Conservation (phyloP, 2,797 vertebrate genomes). For the Onychomys leucogaster region DNA sequence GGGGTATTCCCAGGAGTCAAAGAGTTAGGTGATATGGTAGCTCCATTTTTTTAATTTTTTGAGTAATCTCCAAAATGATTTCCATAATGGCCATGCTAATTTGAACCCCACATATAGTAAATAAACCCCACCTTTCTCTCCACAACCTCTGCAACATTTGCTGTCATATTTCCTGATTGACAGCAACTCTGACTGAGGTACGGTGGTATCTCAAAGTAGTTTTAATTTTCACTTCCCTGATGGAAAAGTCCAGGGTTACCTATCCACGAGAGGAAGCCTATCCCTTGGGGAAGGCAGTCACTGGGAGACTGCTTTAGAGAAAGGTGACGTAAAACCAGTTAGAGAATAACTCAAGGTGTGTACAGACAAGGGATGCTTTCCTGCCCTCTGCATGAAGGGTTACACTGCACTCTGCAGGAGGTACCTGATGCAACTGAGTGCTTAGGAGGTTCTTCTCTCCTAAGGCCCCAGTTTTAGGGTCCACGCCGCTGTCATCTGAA, state of each 20-base stretch:
- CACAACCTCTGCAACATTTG: neutral
- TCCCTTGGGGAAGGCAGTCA: neutral
- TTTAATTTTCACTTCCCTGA: neutral
- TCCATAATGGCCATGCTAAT: neutral
- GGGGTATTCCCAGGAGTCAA: neutral
- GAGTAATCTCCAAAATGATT: too few species aligned
- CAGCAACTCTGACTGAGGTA: neutral
- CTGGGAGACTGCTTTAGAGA: neutral
- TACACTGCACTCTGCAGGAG: neutral
- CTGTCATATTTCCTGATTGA: neutral
- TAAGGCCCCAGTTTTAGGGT: neutral
- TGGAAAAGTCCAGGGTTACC: neutral
- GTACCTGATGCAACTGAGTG: too few species aligned
- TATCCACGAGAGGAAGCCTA: too few species aligned
- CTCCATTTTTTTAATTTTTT: neutral
- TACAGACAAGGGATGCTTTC: too few species aligned
- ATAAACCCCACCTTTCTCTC: neutral
- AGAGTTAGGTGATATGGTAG: neutral
- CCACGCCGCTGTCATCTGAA: neutral
- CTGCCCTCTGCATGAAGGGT: neutral
- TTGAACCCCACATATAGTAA: neutral
- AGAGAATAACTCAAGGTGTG: neutral
- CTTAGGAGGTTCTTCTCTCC: neutral
- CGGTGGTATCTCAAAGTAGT: neutral
- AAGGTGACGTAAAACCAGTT: neutral